phyloP scores from a whole-genome alignment of 2,113 vertebrate genomes.

The Dermatemys mawii region DNA sequence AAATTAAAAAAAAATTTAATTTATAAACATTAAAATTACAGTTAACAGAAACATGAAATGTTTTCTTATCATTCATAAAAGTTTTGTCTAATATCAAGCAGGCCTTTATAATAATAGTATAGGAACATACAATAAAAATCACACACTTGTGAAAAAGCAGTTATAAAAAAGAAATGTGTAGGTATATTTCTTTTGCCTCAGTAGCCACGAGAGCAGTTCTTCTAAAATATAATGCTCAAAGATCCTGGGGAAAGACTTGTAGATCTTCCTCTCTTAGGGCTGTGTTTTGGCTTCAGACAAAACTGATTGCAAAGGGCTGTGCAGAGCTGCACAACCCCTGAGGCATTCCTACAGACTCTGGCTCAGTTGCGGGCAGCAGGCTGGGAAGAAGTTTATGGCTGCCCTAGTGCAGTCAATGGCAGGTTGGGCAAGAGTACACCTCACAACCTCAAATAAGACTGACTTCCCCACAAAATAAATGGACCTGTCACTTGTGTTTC shows the following conservation, averaged over 20 bases:
- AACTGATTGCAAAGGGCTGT: neutral
- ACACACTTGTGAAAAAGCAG: neutral
- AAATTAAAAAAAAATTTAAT: neutral
- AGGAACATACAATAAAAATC: neutral
- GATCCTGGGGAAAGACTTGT: neutral
- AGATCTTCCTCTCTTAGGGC: neutral
- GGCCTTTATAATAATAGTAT: neutral
- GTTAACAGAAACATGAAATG: neutral
- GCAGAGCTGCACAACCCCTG: neutral
- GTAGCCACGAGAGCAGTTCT: neutral
- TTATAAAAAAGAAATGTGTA: neutral
- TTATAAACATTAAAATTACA: neutral
- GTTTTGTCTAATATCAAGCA: neutral
- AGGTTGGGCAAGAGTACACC: neutral
- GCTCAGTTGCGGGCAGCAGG: neutral
- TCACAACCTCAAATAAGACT: accelerated
- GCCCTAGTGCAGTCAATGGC: neutral
- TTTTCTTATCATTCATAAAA: neutral
- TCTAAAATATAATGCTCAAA: neutral
- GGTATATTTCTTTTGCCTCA: neutral
- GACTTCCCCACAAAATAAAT: accelerated
- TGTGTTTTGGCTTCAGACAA: neutral
- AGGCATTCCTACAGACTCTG: neutral
- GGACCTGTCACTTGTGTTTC: neutral
- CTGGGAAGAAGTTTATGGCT: neutral